A percentile compares a stretch with the other conserved stretches of the same genome.
These are phyloP conservation scores for Drosophila longiperda DNA, from an alignment of 2,888 invertebrate species.

Conservation along the genomic window DNA sequence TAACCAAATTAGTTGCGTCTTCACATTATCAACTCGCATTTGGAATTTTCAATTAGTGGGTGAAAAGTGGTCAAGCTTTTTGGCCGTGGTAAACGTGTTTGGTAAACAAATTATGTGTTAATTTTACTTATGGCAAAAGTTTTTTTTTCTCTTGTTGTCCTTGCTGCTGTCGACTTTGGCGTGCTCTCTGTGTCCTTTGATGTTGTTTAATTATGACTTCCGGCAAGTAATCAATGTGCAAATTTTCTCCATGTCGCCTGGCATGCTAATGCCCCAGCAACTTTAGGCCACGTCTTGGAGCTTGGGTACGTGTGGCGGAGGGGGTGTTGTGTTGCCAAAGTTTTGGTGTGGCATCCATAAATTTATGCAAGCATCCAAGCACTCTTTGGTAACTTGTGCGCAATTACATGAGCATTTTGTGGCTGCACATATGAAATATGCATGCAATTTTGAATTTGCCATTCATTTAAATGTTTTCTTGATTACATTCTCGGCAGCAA, in stretches of 20 bases:
- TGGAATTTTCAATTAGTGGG: constrained; percentile 79
- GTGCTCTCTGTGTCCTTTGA: constrained; percentile 49
- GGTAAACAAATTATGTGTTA: constrained; percentile 77
- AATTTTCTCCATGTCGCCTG: constrained; percentile 55
- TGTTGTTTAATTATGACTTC: constrained; percentile 77
- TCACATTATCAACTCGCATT: constrained; percentile 68
- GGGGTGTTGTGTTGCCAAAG: constrained; percentile 34
- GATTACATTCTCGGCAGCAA: constrained; percentile 67
- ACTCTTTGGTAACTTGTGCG: constrained; percentile 49
- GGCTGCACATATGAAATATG: constrained; percentile 77
- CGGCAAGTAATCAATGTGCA: constrained; percentile 77
- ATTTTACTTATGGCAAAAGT: constrained; percentile 64
- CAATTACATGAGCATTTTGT: constrained; percentile 76
- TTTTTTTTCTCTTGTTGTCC: constrained; percentile 11
- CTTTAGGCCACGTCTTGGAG: constrained; percentile 29
- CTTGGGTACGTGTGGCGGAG: too few species aligned
- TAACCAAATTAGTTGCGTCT: constrained; percentile 57
- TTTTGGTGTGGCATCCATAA: constrained; percentile 55
- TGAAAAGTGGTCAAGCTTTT: constrained; percentile 71
- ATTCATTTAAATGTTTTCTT: constrained; percentile 78
- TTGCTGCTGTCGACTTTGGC: constrained; percentile 9
- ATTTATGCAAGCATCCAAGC: constrained; percentile 65
- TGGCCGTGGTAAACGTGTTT: constrained; percentile 66
- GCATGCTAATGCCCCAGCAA: constrained; percentile 55
- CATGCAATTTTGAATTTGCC: constrained; percentile 78